Conservation (phyloP, 2,888 invertebrate species). For the Lobophora halterata region DNA sequence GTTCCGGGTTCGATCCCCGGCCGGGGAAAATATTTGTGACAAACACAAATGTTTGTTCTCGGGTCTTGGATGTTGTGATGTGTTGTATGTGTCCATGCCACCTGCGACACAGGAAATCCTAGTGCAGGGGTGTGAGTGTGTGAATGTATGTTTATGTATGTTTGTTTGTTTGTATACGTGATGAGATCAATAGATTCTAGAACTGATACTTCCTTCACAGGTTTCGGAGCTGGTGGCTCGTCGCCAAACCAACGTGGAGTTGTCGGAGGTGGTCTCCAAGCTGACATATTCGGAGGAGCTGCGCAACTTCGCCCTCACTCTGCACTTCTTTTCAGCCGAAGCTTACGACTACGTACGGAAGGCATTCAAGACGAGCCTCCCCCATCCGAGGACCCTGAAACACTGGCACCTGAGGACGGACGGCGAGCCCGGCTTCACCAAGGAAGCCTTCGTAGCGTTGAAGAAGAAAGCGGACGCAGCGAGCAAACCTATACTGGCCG, state of each 20-base stretch:
- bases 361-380: slow-evolving; percentile 23
- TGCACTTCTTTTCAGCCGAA: slow-evolving; percentile 28
- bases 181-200: no score
- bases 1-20: no score
- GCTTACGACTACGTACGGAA: slow-evolving; percentile 26
- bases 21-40: no score
- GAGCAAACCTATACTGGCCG: slow-evolving; percentile 16
- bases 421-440: slow-evolving; percentile 27
- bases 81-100: no score
- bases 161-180: no score
- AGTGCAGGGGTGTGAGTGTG: no score
- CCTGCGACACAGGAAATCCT: no score
- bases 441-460: slow-evolving; percentile 23
- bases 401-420: slow-evolving; percentile 25
- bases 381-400: slow-evolving; percentile 28
- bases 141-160: no score
- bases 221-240: slow-evolving; percentile 12
- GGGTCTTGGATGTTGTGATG: no score
- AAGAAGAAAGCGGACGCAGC: slow-evolving; percentile 16
- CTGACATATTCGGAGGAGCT: slow-evolving; percentile 24
- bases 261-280: slow-evolving; percentile 14
- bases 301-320: slow-evolving; percentile 29
- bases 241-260: slow-evolving; percentile 14
- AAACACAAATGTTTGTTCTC: no score
- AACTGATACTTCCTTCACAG: no score